Conservation (phyloP, 2,797 vertebrate genomes). For the Podarcis lilfordi region DNA sequence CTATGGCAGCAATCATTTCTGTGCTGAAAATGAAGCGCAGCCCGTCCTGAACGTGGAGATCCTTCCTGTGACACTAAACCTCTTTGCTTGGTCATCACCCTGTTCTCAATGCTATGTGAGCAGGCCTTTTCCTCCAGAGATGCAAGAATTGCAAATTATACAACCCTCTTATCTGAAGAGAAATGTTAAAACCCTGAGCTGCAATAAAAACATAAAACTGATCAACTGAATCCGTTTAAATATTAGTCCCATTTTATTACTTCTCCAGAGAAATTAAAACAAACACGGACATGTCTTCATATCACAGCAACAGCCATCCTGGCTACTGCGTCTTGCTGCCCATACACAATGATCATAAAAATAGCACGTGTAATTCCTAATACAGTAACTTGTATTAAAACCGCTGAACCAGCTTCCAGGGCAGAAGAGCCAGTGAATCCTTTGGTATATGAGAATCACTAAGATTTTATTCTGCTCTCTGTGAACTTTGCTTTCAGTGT, state of each 20-base stretch:
- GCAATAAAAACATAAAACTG: conserved; percentile 37
- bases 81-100: neutral
- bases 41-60: neutral
- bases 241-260: neutral
- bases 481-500: neutral
- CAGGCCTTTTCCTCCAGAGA: neutral
- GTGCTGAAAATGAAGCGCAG: neutral
- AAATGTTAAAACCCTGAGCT: conserved; percentile 19
- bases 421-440: neutral
- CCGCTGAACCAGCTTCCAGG: neutral
- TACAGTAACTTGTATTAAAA: neutral
- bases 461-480: neutral
- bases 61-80: neutral
- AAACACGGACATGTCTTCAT: neutral
- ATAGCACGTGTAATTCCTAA: neutral
- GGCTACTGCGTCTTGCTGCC: neutral
- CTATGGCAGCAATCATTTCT: neutral
- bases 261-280: neutral
- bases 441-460: neutral
- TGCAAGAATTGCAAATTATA: neutral
- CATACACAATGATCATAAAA: neutral
- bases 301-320: neutral
- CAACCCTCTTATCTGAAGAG: neutral
- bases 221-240: neutral
- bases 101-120: neutral